Evolutionary conservation across 2,888 invertebrate genomes (phyloP).

Genomic region (Neria commutata): DNA sequence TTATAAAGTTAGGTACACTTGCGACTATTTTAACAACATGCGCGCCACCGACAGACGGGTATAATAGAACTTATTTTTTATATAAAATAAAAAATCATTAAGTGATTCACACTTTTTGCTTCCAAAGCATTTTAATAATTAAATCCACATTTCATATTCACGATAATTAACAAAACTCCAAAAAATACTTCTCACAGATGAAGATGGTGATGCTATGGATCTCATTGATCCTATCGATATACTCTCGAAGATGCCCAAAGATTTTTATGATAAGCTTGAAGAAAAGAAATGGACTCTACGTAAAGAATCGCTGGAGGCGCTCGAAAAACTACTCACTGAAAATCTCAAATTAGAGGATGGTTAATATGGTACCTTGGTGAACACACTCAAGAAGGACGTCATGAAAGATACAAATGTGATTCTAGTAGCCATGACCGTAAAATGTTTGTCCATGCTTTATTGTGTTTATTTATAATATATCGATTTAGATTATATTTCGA

Average conservation of each 20-base stretch:
- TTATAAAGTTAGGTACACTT: no score
- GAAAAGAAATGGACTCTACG: constrained; percentile 97
- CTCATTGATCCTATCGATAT: constrained; percentile 92
- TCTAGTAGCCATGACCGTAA: constrained; percentile 84
- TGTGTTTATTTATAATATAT: no score
- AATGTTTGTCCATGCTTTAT: constrained; percentile 81
- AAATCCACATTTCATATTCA: no score
- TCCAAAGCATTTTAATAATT: no score
- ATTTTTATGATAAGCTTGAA: constrained; percentile 93
- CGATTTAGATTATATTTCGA: no score
- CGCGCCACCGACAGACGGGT: no score
- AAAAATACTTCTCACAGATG: no score
- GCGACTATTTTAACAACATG: no score
- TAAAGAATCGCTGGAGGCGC: constrained; percentile 85
- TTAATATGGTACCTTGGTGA: constrained; percentile 89
- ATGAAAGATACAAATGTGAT: constrained; percentile 95
- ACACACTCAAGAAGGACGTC: constrained; percentile 86
- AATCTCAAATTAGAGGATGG: constrained; percentile 87
- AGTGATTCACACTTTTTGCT: no score
- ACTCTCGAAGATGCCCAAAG: constrained; percentile 88
- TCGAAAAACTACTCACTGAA: constrained; percentile 76
- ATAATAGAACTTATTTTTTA: no score
- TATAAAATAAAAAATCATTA: no score
- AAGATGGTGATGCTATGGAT: constrained; percentile 83
- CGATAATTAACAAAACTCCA: no score